Base-by-base conservation (phyloP, 2,888 invertebrate genomes). In the Erpobdella octoculata region DNA sequence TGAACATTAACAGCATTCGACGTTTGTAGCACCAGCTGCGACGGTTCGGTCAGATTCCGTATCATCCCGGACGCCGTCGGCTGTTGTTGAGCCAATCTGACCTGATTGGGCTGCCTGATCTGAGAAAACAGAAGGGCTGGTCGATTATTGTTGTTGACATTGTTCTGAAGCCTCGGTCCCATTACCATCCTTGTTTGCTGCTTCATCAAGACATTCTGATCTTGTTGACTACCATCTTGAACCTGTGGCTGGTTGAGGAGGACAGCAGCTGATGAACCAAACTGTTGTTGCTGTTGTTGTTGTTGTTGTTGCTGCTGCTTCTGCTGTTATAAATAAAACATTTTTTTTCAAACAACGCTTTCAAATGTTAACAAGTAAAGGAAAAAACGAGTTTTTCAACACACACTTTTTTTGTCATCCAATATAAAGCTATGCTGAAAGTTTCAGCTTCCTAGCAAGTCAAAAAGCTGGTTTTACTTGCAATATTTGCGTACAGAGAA, bases 261-360 rank as follows among this genome's bases (percentile, higher is more conserved):
- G n/a, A n/a, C n/a, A 53, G 53, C 53, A 28, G 62, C 28, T 33
- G 62, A 18, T 2, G 33, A 12, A 35, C n/a, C 6, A 15, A 33
- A 15, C 15, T 36, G 69, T 58, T 33, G 28, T 58, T 25, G 46
- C 6, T 46, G 21, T 18, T 46, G 41, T 28, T 67, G 67, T 28
- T 67, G 67, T 28, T 67, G 41, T 67, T 69, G 69, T 36, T 69
- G 69, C 5, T 53, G 69, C 58, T 69, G 69, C n/a, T 69, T 28
- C n/a, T 69, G 69, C 35, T 69, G 69, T 18, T 62, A 1, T n/a
- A 28, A 31, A n/a, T 62, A 41, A 41, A 15, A n/a, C n/a, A n/a
- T n/a, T n/a, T n/a, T n/a, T n/a, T n/a, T n/a, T n/a, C n/a, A n/a
- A n/a, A n/a, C n/a, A n/a, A n/a, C n/a, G n/a, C n/a, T n/a, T n/a